Evolutionary conservation across 1,140 invertebrate genomes (phyloP), one percentile per base, ranked within the genome.

Genomic region (Linepithema humile): DNA sequence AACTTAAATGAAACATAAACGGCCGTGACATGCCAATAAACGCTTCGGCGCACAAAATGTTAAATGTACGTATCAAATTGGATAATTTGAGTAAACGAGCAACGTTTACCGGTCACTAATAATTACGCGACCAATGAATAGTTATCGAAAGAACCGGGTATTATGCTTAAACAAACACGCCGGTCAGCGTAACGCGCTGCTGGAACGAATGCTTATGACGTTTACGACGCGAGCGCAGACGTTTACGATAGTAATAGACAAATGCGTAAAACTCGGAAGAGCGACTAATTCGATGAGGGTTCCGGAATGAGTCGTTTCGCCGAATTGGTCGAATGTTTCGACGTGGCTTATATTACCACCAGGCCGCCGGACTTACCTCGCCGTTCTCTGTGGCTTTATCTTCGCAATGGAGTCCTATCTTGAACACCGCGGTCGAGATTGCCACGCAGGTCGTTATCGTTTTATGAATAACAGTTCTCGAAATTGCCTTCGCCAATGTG

Each of bases 401-500:
- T 53, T 57, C n/a, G 40, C 84, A 72, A 72, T 43, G 23, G 40
- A 12, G 35, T 69, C 45, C 73, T 83, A 82, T 88, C 85, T 80
- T 57, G 57, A 53, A 62, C 20, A 40, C 64, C 43, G 48, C 32
- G 35, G 50, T 57, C 20, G 85, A 87, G 83, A 88, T 89, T 85
- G 83, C 82, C 67, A 69, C 60, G 65, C 70, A 77, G 50, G 77
- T 78, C 80, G 87, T 89, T 91, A 91, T 91, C 88, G 69, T 84
- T 89, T 87, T 84, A 87, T 67, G 89, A 87, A 89, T 87, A 88
- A 88, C 86, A 88, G 77, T 91, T 90, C 86, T 86, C 73, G 82
- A 91, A 90, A 91, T 88, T 86, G 82, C 57, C 69, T 75, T 77
- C 59, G 73, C 67, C 70, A 60, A 55, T 38, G 60, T 74, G 40